Percentiles rank a stretch among this genome's conserved stretches.
Conservation (phyloP, 1,140 invertebrate species). For the Bombus superbus region DNA sequence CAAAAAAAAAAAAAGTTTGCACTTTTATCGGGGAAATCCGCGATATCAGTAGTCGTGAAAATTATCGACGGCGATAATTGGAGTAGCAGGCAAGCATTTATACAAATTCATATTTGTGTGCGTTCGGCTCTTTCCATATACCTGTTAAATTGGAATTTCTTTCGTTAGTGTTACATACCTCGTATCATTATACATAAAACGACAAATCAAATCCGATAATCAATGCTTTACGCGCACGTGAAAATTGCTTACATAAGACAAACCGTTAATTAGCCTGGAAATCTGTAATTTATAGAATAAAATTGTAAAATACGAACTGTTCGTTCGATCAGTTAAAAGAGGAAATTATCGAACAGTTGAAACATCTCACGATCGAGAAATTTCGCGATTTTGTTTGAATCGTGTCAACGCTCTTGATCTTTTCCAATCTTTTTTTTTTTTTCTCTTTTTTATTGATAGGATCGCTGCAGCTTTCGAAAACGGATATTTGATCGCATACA, state of each 20-base stretch:
- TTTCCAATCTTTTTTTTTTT: neutral
- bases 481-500: slow-evolving; percentile 57
- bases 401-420: neutral
- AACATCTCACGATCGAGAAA: neutral
- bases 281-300: neutral
- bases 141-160: slow-evolving; percentile 18
- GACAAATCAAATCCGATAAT: neutral
- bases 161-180: neutral
- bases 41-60: neutral
- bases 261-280: neutral
- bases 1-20: neutral
- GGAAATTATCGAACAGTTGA: neutral
- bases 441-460: neutral
- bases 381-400: neutral
- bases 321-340: neutral
- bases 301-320: neutral
- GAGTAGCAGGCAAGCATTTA: neutral
- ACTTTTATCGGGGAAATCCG: neutral
- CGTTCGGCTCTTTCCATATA: neutral
- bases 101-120: neutral
- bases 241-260: neutral
- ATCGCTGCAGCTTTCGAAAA: neutral
- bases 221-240: neutral
- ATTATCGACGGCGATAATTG: slow-evolving; percentile 17
- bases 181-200: no score